A percentile compares a stretch with the other conserved stretches of the same genome.
phyloP scores from a whole-genome alignment of 2,888 invertebrate species.

The Cosmorhoe ocellata region DNA sequence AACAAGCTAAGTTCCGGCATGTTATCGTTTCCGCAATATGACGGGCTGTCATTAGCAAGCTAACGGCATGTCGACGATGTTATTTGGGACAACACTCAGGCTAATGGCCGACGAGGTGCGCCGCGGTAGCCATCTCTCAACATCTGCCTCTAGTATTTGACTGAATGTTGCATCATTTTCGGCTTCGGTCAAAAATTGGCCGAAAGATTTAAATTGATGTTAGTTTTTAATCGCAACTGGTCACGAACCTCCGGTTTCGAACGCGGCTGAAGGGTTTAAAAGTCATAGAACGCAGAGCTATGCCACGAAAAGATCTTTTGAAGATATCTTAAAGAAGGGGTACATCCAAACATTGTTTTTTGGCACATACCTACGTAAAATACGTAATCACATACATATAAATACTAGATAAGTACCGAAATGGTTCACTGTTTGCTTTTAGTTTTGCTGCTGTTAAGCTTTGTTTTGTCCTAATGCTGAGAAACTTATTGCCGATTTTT shows the following conservation, averaged over 20 bases:
- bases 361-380: too few species aligned
- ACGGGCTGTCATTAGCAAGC: slow-evolving; percentile 47
- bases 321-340: too few species aligned
- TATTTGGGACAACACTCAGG: slow-evolving; percentile 53
- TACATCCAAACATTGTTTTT: too few species aligned
- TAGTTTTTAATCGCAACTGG: background rate
- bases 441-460: too few species aligned
- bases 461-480: too few species aligned
- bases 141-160: slow-evolving; percentile 3
- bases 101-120: slow-evolving; percentile 39
- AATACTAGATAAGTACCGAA: too few species aligned
- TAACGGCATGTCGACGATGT: slow-evolving; percentile 40
- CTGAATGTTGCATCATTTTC: slow-evolving; percentile 1
- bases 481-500: too few species aligned
- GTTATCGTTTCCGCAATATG: slow-evolving; percentile 38
- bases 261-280: too few species aligned
- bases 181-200: background rate
- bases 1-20: slow-evolving; percentile 7
- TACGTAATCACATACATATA: too few species aligned
- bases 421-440: too few species aligned
- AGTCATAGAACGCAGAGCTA: background rate
- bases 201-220: background rate
- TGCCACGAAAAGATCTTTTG: too few species aligned
- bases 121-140: slow-evolving; percentile 9
- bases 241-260: too few species aligned